Evolutionary conservation across 2,888 invertebrate genomes (phyloP).

Genomic region (Cataglyphis altisquamis): DNA sequence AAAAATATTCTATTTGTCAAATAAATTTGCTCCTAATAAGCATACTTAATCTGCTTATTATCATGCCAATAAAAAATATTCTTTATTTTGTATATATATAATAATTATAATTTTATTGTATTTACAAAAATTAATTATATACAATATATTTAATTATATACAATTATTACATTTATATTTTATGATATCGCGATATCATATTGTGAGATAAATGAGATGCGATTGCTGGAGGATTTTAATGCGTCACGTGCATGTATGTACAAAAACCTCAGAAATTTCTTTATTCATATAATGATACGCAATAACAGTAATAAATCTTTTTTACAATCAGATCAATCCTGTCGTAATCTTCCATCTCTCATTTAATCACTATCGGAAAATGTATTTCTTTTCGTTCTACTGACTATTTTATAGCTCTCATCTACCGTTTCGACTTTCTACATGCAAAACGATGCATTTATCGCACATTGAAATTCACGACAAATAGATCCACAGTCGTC

Average conservation of each 20-base stretch:
- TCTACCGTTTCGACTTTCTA: neutral
- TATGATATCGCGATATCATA: neutral
- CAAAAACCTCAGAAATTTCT: neutral
- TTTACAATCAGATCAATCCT: neutral
- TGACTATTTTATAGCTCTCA: neutral
- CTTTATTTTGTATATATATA: neutral
- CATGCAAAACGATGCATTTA: neutral
- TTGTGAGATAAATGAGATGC: neutral
- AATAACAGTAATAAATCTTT: neutral
- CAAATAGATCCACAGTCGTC: neutral
- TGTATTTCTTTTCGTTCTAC: neutral
- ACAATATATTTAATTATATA: no score
- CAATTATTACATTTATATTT: neutral
- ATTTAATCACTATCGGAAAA: neutral
- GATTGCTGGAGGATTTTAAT: neutral
- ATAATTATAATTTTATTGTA: no score
- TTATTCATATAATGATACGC: neutral
- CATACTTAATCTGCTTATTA: neutral
- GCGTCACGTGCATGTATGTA: neutral
- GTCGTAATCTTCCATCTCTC: neutral
- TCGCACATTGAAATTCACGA: neutral
- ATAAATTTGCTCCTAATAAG: neutral
- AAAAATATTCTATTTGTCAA: neutral
- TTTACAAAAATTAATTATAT: no score
- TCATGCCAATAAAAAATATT: neutral